Percentiles rank a stretch among this genome's conserved stretches.
phyloP scores from a whole-genome alignment of 2,888 invertebrate genomes.

The Achlya flavicornis region DNA sequence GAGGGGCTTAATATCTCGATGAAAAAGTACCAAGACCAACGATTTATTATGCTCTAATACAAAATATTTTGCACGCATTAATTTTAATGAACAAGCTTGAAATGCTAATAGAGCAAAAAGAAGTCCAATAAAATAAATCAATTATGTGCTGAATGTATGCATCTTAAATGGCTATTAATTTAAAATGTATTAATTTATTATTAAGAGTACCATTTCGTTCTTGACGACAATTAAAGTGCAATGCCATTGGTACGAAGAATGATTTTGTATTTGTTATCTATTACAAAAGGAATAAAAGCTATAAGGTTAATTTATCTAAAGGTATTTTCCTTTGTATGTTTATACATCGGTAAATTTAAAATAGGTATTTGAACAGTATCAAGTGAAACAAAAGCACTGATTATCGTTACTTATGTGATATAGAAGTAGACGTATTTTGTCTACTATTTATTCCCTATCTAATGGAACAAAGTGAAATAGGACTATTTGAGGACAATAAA shows the following conservation, averaged over 20 bases:
- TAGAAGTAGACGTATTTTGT: constrained; percentile 34
- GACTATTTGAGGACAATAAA: constrained; percentile 59
- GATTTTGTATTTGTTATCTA: no score
- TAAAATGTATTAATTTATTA: no score
- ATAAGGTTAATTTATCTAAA: neutral
- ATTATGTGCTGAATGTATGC: constrained; percentile 1
- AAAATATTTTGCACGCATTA: neutral
- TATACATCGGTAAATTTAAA: neutral
- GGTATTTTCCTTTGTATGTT: neutral
- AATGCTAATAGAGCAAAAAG: no score
- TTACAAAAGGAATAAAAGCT: no score
- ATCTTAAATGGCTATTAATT: neutral
- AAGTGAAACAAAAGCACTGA: neutral
- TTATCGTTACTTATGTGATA: constrained; percentile 7
- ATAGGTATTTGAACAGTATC: neutral
- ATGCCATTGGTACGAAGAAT: neutral
- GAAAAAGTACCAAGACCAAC: neutral
- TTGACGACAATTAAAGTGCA: neutral
- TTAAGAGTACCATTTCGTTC: neutral
- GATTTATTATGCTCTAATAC: neutral
- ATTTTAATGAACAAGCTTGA: neutral
- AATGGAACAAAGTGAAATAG: constrained; percentile 60
- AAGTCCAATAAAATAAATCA: constrained; percentile 5
- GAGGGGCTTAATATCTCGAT: neutral
- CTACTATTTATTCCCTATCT: constrained; percentile 50